phyloP scores from a whole-genome alignment of 2,888 invertebrate species.

The Phytoseiulus persimilis region DNA sequence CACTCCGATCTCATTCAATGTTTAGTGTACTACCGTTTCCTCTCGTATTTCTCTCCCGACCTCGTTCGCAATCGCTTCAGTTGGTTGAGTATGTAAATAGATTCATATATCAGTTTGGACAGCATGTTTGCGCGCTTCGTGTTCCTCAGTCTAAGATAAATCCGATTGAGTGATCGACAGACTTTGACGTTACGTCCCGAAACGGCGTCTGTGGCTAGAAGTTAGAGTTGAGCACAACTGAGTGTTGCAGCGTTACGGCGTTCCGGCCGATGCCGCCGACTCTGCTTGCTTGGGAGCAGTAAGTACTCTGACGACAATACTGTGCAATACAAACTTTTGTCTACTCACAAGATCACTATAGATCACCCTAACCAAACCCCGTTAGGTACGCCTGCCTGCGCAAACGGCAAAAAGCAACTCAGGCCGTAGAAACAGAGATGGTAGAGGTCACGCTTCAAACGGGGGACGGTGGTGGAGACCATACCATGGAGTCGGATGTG shows the following conservation, averaged over 20 bases:
- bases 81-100: background rate
- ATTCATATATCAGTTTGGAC: background rate
- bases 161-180: background rate
- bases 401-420: conserved; percentile 36
- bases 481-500: background rate
- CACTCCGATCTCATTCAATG: background rate
- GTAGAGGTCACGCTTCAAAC: background rate
- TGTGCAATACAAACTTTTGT: conserved; percentile 34
- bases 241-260: background rate
- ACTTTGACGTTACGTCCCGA: background rate
- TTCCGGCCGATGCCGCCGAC: background rate
- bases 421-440: conserved; percentile 11
- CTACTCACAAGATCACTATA: conserved; percentile 39
- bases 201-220: background rate
- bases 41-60: too few species aligned
- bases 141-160: background rate
- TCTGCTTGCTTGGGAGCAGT: background rate
- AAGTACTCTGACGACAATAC: conserved; percentile 37
- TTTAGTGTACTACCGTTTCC: too few species aligned
- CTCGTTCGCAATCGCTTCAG: background rate
- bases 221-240: conserved; percentile 33
- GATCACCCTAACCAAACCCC: conserved; percentile 24
- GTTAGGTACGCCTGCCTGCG: background rate
- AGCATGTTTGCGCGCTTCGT: background rate
- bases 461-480: background rate